A percentile compares a stretch with the other conserved stretches of the same genome.
These are phyloP conservation scores for Poeciliopsis turneri DNA, from an alignment of 2,797 vertebrate genomes.

Conservation along the genomic window DNA sequence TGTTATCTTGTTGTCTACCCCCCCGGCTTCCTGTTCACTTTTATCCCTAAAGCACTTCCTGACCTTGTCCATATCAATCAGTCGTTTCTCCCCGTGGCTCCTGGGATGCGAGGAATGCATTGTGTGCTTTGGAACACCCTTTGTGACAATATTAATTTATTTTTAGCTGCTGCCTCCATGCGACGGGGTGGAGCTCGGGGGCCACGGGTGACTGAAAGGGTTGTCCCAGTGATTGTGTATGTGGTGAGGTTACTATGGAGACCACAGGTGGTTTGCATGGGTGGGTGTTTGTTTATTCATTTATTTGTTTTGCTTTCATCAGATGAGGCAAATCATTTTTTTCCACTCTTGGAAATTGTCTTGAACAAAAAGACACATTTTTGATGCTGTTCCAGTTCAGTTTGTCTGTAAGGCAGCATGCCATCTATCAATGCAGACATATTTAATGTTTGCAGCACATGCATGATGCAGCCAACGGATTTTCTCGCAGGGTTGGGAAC, in stretches of 20 bases:
- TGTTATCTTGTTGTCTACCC: slow-evolving; percentile 42
- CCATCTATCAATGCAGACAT: slow-evolving; percentile 11
- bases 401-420: slow-evolving; percentile 10
- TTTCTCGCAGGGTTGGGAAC: slow-evolving; percentile 33
- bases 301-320: slow-evolving; percentile 7
- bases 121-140: slow-evolving; percentile 74
- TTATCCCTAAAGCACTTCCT: slow-evolving; percentile 71
- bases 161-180: slow-evolving; percentile 69
- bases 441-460: slow-evolving; percentile 22
- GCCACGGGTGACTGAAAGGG: slow-evolving; percentile 55
- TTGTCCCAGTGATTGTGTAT: slow-evolving; percentile 60
- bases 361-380: slow-evolving; percentile 24
- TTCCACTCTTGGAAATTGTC: slow-evolving; percentile 6
- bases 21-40: slow-evolving; percentile 33
- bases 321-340: slow-evolving; percentile 12
- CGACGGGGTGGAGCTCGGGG: slow-evolving; percentile 46
- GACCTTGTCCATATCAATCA: slow-evolving; percentile 80
- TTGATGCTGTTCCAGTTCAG: slow-evolving; percentile 16
- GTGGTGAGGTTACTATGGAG: slow-evolving; percentile 32
- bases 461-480: slow-evolving; percentile 28
- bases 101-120: slow-evolving; percentile 78
- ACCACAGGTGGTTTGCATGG: slow-evolving; percentile 45
- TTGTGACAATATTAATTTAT: slow-evolving; percentile 82
- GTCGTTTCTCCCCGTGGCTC: slow-evolving; percentile 64
- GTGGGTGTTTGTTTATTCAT: slow-evolving; percentile 34